Conservation (phyloP, 1,140 invertebrate species). For the Gryon sp. region DNA sequence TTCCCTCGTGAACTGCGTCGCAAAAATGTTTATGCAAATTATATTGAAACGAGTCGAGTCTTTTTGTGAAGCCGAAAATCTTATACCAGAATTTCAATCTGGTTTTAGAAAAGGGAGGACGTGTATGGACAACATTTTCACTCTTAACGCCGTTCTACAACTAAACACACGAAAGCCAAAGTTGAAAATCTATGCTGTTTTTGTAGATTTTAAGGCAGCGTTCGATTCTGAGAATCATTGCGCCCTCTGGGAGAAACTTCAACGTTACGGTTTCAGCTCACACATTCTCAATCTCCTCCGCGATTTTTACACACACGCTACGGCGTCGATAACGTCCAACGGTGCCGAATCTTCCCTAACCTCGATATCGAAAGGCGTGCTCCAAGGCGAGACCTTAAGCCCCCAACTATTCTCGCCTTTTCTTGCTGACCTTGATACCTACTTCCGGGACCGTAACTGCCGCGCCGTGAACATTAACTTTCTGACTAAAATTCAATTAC, state of each 20-base stretch:
- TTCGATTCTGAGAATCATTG: conserved; percentile 6
- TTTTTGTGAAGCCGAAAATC: not conserved
- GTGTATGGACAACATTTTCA: conserved; percentile 20
- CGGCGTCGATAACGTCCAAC: too few species aligned
- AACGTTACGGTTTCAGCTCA: not conserved
- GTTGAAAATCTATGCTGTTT: not conserved
- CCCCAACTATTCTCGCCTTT: not conserved
- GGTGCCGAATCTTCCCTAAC: too few species aligned
- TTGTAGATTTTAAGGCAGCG: conserved; percentile 8
- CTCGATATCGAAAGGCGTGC: too few species aligned
- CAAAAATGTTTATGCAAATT: conserved; percentile 25
- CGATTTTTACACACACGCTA: too few species aligned
- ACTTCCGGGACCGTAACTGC: not conserved
- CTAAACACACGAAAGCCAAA: conserved; percentile 43
- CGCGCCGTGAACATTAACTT: not conserved
- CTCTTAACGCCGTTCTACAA: not conserved
- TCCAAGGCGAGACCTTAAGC: too few species aligned
- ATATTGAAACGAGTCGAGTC: not conserved
- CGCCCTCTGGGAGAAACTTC: not conserved
- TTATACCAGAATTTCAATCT: conserved; percentile 3
- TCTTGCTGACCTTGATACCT: conserved; percentile 1
- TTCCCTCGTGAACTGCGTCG: conserved; percentile 11
- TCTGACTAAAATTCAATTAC: not conserved
- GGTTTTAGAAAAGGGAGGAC: not conserved
- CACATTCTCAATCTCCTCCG: not conserved